Conservation (phyloP, 2,113 vertebrate species). For the Chrysemys picta region DNA sequence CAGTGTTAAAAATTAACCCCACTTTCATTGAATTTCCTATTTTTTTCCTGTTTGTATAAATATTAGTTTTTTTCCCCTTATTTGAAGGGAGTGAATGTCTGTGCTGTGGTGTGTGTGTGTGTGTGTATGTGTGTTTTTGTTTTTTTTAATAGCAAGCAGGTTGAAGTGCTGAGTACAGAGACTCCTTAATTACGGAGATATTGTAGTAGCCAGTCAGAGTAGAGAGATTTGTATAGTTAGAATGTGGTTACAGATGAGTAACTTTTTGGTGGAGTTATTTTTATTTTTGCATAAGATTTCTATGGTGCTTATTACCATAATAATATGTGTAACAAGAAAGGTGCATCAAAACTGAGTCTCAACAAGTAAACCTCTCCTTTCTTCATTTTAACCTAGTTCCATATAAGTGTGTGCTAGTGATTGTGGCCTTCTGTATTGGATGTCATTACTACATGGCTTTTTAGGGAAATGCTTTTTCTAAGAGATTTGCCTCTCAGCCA, state of each 20-base stretch:
- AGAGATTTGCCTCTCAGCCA: no score
- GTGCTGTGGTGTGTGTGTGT: no score
- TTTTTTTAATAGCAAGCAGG: neutral
- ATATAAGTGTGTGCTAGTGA: neutral
- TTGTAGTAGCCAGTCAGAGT: neutral
- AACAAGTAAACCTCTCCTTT: neutral
- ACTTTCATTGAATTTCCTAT: no score
- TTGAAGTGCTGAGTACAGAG: neutral
- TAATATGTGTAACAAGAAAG: neutral
- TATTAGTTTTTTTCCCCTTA: no score
- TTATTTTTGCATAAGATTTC: neutral
- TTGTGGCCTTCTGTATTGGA: neutral
- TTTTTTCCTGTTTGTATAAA: no score
- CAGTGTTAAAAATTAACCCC: neutral
- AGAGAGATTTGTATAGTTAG: neutral
- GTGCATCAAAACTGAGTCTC: neutral
- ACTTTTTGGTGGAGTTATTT: neutral
- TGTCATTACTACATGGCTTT: neutral
- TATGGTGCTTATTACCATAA: neutral
- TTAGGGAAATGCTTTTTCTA: rapidly evolving
- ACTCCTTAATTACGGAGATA: neutral
- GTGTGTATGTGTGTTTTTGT: no score
- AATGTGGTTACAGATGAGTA: no score
- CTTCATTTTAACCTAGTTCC: rapidly evolving
- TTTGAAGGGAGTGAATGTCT: no score